phyloP scores from a whole-genome alignment of 1,140 invertebrate genomes.

The Helicoverpa armigera region DNA sequence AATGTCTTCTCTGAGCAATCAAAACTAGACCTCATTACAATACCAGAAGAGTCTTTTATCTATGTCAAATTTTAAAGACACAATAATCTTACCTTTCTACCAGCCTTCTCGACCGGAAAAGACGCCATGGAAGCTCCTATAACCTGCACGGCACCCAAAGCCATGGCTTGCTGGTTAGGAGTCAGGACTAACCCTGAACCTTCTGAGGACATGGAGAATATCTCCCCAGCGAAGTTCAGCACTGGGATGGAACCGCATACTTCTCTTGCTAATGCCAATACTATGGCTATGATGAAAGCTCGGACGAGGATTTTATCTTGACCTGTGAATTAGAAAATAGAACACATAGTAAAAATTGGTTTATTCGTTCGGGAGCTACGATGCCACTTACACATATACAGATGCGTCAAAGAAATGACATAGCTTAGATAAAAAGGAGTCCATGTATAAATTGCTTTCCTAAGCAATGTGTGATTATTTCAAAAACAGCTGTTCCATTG shows the following conservation, averaged over 20 bases:
- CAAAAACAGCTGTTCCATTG: no score
- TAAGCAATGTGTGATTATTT: no score
- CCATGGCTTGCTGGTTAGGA: slow-evolving; percentile 78
- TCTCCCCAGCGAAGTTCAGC: slow-evolving; percentile 74
- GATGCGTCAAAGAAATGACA: no score
- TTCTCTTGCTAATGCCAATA: slow-evolving; percentile 67
- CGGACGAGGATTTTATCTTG: slow-evolving; percentile 66
- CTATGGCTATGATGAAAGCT: slow-evolving; percentile 71
- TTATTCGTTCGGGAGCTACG: neutral
- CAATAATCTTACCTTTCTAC: slow-evolving; percentile 73
- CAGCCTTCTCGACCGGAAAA: slow-evolving; percentile 69
- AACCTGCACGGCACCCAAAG: slow-evolving; percentile 75
- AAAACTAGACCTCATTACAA: no score
- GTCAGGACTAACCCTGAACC: slow-evolving; percentile 57
- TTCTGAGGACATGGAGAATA: slow-evolving; percentile 67
- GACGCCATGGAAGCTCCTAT: slow-evolving; percentile 68
- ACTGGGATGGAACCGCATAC: slow-evolving; percentile 76
- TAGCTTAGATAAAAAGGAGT: no score
- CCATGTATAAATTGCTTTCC: no score
- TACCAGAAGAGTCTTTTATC: neutral
- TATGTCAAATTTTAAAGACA: no score
- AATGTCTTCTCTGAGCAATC: neutral
- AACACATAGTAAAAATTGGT: neutral
- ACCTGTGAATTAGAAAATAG: slow-evolving; percentile 50
- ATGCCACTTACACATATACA: no score